Base-by-base conservation (phyloP, 2,888 invertebrate species). In the Diaphora mendica region DNA sequence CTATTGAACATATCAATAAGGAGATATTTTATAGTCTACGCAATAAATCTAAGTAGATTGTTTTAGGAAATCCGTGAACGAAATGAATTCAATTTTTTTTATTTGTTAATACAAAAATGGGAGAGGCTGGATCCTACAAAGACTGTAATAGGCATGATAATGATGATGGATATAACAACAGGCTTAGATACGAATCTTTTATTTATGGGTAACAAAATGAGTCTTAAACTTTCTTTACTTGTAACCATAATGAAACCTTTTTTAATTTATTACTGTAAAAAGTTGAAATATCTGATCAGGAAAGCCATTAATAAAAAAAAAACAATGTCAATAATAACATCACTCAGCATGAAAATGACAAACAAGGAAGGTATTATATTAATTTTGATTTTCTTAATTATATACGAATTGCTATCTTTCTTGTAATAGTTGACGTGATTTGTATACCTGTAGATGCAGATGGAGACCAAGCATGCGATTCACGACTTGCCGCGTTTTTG, bases 401-500 rank as follows among this genome's bases (percentile, higher is more conserved):
- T 62, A 2, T 33, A 30, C 20, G 1, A 15, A 33, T 35, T 48
- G 17, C 23, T 13, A 23, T 15, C 17, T 39, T 20, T 23, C 11
- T 62, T 70, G 23, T 30, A 30, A 70, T 3, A 55, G 17, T n/a
- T 30, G 2, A 42, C 64, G 20, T 48, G n/a, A 64, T 64, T n/a
- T 64, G 73, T 77, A 72, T 74, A 66, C n/a, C n/a, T n/a, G n/a
- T 78, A 75, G 73, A 75, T 85, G 77, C 83, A 90, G 92, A 88
- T 74, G 87, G 87, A 44, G 82, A 72, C n/a, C 78, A 84, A 64
- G 71, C 79, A 20, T 83, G 83, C 70, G 89, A 91, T 71, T 83
- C 88, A 17, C 87, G 88, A 1, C 71, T 88, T 55, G 93, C 92
- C 23, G 89, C 89, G 23, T 80, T 91, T 72, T 77, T 91, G 70